Evolutionary conservation across 2,113 vertebrate species (phyloP).

Genomic region (Drymodes brunneopygia): DNA sequence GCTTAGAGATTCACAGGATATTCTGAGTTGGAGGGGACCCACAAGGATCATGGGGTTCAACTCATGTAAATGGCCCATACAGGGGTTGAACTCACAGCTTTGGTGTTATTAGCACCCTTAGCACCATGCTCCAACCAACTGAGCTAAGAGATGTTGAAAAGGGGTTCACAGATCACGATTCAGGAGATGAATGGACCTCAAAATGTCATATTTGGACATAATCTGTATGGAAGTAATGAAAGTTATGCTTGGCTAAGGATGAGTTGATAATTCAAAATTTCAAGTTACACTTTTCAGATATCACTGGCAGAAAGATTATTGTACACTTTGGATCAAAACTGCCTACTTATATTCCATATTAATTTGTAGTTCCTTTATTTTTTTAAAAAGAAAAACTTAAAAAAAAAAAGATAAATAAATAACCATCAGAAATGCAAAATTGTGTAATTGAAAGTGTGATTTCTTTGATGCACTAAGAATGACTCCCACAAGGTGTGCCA

Average conservation of each 20-base stretch:
- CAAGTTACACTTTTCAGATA: neutral
- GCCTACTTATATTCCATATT: neutral
- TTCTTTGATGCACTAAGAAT: neutral
- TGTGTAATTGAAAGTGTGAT: neutral
- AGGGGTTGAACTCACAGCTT: neutral
- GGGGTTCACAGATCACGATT: neutral
- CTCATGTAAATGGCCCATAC: neutral
- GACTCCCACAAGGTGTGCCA: fast-evolving
- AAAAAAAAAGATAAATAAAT: neutral
- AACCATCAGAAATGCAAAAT: neutral
- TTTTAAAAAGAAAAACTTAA: neutral
- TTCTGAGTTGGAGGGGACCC: neutral
- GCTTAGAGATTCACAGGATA: neutral
- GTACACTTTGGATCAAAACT: neutral
- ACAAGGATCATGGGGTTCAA: neutral
- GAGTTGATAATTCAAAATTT: neutral
- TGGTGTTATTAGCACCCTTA: neutral
- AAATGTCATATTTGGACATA: neutral
- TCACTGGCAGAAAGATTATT: neutral
- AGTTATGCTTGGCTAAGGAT: neutral
- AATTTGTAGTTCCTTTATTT: neutral
- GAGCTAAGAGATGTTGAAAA: neutral
- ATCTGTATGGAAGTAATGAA: neutral
- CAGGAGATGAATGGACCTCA: neutral
- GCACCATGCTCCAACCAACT: neutral